Base-by-base conservation (phyloP, 1,140 invertebrate species). In the Camponotus vicinus region DNA sequence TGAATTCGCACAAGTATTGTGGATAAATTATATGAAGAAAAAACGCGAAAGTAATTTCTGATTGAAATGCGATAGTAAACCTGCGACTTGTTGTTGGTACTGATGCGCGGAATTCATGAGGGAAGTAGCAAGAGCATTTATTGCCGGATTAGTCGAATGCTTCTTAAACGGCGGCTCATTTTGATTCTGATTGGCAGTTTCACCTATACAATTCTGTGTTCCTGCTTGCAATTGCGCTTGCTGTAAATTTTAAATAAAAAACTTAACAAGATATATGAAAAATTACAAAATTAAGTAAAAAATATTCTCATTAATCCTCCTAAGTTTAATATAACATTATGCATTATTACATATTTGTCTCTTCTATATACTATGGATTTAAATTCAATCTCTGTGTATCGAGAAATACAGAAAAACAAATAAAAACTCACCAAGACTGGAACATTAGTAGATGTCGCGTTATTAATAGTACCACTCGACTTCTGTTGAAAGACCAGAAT, bases 91-190 rank as follows among this genome's bases (percentile, higher is more conserved):
- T 94, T 97, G 97, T 92, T 97, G 96, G 92, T 97, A 97, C 91
- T 97, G 97, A 93, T 97, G 97, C 55, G 97, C 97, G 49, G 97
- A 97, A 93, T 97, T 97, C 97, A 97, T 97, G 13, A 98, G 96
- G 92, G 97, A 97, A 85, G 96, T 97, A 63, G 97, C 97, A 86
- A 98, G 96, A 84, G 97, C 97, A 92, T 96, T 97, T 88, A 97
- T 97, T 69, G 97, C 97, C 42, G 97, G 96, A 93, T 97, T 97
- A 85, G 96, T 96, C n/a, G 96, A 96, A 89, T 97, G 95, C 79
- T 96, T 96, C 91, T 97, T 97, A 77, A 96, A 95, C 45, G 95
- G 93, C 18, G 95, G 94, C 49, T 96, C 95, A 88, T 94, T 96
- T 83, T 96, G 95, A 85, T 94, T 95, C 67, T 93, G 93, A 86